Evolutionary conservation across 1,140 invertebrate genomes (phyloP).

Genomic region (Ladona fulva): DNA sequence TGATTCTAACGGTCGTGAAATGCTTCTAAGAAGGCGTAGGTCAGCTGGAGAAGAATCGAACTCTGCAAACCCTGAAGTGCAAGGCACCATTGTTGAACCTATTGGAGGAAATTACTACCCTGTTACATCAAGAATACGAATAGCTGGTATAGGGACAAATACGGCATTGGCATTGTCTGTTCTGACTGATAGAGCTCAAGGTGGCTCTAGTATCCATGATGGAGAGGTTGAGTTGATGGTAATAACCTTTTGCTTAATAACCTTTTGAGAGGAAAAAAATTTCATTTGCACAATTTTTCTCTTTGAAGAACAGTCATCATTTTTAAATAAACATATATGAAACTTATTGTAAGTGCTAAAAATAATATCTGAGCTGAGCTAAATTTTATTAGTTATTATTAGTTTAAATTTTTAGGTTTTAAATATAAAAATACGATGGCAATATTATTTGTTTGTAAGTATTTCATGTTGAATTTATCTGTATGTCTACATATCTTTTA

Average conservation of each 20-base stretch:
- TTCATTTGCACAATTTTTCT: too few relatives aligned
- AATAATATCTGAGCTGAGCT: too few relatives aligned
- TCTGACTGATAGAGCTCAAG: constrained; percentile 79
- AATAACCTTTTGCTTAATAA: constrained; percentile 18
- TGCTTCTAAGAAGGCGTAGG: constrained; percentile 32
- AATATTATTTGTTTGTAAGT: too few relatives aligned
- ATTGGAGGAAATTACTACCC: constrained; percentile 90
- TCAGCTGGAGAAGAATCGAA: not conserved
- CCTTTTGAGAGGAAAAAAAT: too few relatives aligned
- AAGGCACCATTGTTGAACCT: constrained; percentile 35
- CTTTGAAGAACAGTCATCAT: too few relatives aligned
- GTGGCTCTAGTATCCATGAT: constrained; percentile 67
- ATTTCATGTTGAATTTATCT: too few relatives aligned
- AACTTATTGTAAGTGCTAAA: too few relatives aligned
- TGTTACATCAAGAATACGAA: constrained; percentile 60
- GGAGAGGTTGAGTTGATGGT: constrained; percentile 75
- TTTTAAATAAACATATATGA: too few relatives aligned
- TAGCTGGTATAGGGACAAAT: constrained; percentile 52
- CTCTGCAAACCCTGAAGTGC: not conserved
- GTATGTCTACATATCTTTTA: too few relatives aligned
- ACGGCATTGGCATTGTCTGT: constrained; percentile 48
- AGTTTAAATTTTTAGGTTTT: too few relatives aligned
- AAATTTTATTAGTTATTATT: too few relatives aligned
- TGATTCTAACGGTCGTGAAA: constrained; percentile 59
- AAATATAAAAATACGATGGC: too few relatives aligned